phyloP scores from a whole-genome alignment of 35 echinoderm and acorn worm genomes.

The Acanthaster planci region DNA sequence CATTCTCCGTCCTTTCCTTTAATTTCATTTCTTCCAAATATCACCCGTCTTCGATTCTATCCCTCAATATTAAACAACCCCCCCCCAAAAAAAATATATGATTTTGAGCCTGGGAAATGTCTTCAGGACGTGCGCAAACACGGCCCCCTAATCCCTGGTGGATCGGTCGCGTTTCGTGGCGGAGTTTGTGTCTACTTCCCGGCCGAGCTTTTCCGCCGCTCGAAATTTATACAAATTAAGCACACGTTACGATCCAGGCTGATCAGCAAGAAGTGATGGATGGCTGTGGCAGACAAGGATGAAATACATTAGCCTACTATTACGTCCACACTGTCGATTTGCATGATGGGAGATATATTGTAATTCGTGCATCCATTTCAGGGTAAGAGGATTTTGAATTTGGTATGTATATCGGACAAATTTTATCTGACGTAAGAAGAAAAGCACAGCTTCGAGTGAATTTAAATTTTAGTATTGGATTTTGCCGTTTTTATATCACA shows the following conservation, averaged over 20 bases:
- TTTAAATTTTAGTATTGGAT: neutral
- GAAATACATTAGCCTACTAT: conserved; percentile 34
- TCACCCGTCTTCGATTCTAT: neutral
- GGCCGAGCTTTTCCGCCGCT: neutral
- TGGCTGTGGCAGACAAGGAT: neutral
- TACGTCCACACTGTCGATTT: neutral
- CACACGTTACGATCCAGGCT: conserved; percentile 15
- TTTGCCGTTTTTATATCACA: neutral
- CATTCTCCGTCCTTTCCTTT: neutral
- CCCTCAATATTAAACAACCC: conserved; percentile 10
- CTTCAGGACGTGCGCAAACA: conserved; percentile 1
- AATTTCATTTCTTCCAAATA: conserved; percentile 15
- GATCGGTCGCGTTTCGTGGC: neutral
- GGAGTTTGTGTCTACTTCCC: neutral
- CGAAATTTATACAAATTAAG: conserved; percentile 24
- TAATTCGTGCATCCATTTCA: neutral
- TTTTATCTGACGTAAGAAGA: neutral
- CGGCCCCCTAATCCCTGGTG: neutral
- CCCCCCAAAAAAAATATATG: conserved; percentile 2
- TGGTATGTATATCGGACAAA: conserved; percentile 9
- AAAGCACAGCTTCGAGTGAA: neutral
- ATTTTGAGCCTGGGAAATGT: neutral
- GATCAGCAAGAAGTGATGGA: conserved; percentile 10
- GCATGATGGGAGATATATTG: conserved; percentile 13
- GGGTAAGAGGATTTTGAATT: neutral